Evolutionary conservation across 2,888 invertebrate genomes (phyloP), one percentile per base, ranked within the genome.

Genomic region (Aphodius granarius): DNA sequence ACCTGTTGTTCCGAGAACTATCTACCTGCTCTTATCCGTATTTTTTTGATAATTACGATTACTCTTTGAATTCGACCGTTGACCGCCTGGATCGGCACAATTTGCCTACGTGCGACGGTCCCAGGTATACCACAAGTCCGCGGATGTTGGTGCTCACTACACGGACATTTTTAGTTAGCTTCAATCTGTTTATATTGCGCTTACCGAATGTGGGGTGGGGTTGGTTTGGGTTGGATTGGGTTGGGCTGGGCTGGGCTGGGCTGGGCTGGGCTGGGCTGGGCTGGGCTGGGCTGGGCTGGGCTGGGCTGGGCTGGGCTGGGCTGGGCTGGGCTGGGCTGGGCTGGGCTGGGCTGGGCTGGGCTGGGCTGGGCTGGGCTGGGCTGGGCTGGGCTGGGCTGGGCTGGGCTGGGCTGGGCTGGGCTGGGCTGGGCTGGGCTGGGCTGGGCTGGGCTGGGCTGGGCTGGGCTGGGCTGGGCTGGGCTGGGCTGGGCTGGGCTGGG

Each of bases 331-430:
- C n/a, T 62, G 63, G 63, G 63, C n/a, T 62, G 63, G 63, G 63
- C n/a, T 62, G 63, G n/a, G 71, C 15, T 71, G 16, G n/a, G 71
- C 16, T 66, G 18, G 66, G 66, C 16, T 66, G 18, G 66, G 66
- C 16, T 66, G 18, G 73, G 65, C 68, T 70, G 73, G 73, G 65
- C 68, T 70, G 73, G 73, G 65, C 68, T 70, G 73, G 73, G 65
- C 68, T 75, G 75, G 22, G 43, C 75, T 75, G 75, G 22, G 63
- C 75, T 75, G 75, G 22, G 71, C 20, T 75, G 73, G 75, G 18
- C 63, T 75, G 73, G 75, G 18, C 63, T 75, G 73, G 75, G 18
- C 19, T 74, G 73, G 72, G 18, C 16, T 43, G 73, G 20, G 15
- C 15, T 74, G 23, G 72, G 71, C 23, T 74, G 72, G 72, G 16